phyloP scores from a whole-genome alignment of 2,113 vertebrate species.

The Thamnaconus septentrionalis region DNA sequence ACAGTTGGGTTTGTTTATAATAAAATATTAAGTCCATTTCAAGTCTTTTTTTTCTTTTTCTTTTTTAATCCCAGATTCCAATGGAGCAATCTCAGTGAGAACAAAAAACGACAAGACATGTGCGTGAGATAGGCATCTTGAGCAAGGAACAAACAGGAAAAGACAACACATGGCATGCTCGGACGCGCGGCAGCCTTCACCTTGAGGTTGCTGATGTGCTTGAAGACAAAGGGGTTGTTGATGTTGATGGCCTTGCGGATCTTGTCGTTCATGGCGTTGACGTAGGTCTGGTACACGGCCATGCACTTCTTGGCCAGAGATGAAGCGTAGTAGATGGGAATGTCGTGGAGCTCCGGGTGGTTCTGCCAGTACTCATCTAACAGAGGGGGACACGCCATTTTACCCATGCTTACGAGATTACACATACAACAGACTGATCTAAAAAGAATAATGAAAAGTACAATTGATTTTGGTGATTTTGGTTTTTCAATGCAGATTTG shows the following conservation, averaged over 20 bases:
- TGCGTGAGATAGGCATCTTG: no score
- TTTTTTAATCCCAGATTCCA: no score
- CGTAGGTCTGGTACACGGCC: constrained; percentile 97
- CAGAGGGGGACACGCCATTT: constrained; percentile 1
- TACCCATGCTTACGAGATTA: no score
- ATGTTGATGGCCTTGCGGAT: constrained; percentile 99
- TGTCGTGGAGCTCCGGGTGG: constrained; percentile 96
- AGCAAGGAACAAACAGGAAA: no score
- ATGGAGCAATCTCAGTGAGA: no score
- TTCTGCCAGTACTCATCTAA: constrained; percentile 99
- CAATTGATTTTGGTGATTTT: not conserved
- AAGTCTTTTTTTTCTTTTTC: no score
- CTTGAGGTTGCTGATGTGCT: constrained; percentile 98
- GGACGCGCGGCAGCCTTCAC: constrained; percentile 53
- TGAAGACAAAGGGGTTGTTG: constrained; percentile 98
- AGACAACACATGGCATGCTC: not conserved
- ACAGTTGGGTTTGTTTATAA: no score
- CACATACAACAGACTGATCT: not conserved
- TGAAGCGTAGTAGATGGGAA: constrained; percentile 97
- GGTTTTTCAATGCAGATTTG: not conserved
- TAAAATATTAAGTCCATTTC: no score
- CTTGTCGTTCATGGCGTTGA: constrained; percentile 99
- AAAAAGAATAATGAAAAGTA: not conserved
- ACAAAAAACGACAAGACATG: no score
- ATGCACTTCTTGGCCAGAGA: constrained; percentile 98